Percentiles rank a stretch among this genome's conserved stretches.
Evolutionary conservation across 1,140 invertebrate species (phyloP).

Genomic region (Metopolophium dirhodum): DNA sequence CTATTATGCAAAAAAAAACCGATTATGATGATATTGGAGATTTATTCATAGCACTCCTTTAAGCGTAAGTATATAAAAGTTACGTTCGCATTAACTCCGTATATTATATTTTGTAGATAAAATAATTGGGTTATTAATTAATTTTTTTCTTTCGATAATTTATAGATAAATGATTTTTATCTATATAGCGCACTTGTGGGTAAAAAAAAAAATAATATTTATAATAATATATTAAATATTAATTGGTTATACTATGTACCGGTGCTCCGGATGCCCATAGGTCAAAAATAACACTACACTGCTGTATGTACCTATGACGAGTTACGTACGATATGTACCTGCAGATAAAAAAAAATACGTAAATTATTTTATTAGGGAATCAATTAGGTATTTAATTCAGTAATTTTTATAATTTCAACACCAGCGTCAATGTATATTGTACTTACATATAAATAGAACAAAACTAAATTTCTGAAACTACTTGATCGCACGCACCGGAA

Average conservation of each 20-base stretch:
- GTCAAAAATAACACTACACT: neutral
- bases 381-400: too few species aligned
- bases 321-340: neutral
- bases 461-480: neutral
- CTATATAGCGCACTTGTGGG: neutral
- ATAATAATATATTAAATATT: neutral
- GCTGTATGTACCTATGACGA: too few species aligned
- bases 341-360: neutral
- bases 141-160: neutral
- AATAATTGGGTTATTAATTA: constrained; percentile 1
- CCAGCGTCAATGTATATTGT: neutral
- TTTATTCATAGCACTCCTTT: neutral
- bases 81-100: neutral
- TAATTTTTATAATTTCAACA: neutral
- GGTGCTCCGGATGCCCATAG: neutral
- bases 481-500: rapidly evolving
- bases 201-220: neutral
- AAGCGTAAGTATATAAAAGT: neutral
- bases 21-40: neutral
- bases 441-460: neutral
- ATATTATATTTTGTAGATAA: neutral
- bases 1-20: neutral
- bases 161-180: neutral
- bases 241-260: neutral
- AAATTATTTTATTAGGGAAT: neutral